Base-by-base conservation (phyloP, 2,888 invertebrate species). In the Xestia sexstrigata region DNA sequence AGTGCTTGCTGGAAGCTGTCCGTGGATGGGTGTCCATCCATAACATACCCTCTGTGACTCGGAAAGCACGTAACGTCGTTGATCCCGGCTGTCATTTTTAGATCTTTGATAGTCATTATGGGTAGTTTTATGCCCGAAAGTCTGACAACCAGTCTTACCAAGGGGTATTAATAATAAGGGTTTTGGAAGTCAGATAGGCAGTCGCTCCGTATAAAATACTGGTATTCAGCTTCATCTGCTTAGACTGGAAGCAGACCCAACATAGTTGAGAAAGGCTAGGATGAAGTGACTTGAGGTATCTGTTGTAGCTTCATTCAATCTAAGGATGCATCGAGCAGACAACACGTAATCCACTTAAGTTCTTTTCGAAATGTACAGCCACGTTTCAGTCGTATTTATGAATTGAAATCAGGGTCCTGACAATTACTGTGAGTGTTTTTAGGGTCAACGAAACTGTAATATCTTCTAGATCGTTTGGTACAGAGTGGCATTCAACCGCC, bases 251-350 rank as follows among this genome's bases (percentile, higher is more conserved):
- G 58, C 15, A 0, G 26, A 26, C 0, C 58, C 2, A 26, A 26
- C 26, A 58, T 26, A 26, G 15, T 26, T 26, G 11, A 15, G 15
- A 20, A 42, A n/a, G 20, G 7, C 42, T n/a, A 65, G 11, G 8
- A n/a, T n/a, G 42, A 13, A 39, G 13, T 47, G 39, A 39, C n/a
- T 67, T 7, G n/a, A 23, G 11, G 49, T 90, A 87, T 86, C 81
- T 89, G 78, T 87, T 80, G 76, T 74, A 77, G 74, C 72, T 85
- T 78, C 67, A 78, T 88, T 82, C 78, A 70, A 77, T 85, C 68
- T 39, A n/a, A 58, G 42, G 8, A 78, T 70, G 63, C 70, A 49
- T 70, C 58, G n/a, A 49, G 23, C 26, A 63, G 30, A 49, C 55
- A 71, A 39, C 35, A 35, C 15, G n/a, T 49, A 39, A 49, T 49